Evolutionary conservation across 1,140 invertebrate species (phyloP).

Genomic region (Lasaia peninsularis): DNA sequence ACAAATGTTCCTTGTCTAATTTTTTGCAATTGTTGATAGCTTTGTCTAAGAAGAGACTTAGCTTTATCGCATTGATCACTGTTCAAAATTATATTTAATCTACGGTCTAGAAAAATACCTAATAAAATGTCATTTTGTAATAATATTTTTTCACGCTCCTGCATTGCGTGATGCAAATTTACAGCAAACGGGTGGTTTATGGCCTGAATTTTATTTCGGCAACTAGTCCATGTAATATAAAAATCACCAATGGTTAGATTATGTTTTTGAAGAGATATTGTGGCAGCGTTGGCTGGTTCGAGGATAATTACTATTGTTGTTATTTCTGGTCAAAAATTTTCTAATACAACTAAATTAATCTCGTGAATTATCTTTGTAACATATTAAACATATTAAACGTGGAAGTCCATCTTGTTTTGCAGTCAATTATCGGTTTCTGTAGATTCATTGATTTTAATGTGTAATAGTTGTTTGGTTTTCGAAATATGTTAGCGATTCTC

Average conservation of each 20-base stretch:
- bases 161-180: neutral
- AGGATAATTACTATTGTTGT: neutral
- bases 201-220: neutral
- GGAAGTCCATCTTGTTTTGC: slow-evolving; percentile 4
- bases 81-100: neutral
- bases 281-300: neutral
- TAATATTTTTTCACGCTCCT: neutral
- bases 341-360: neutral
- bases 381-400: neutral
- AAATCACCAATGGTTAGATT: slow-evolving; percentile 13
- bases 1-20: neutral
- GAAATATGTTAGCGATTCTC: neutral
- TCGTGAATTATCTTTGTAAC: neutral
- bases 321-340: neutral
- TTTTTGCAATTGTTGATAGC: slow-evolving; percentile 3
- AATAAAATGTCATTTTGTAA: neutral
- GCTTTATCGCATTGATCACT: neutral
- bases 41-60: neutral
- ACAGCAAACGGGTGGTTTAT: neutral
- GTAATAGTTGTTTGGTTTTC: neutral
- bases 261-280: neutral
- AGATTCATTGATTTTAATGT: neutral
- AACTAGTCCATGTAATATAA: neutral
- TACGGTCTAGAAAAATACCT: neutral
- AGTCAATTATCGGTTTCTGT: slow-evolving; percentile 5